Evolutionary conservation across 2,888 invertebrate genomes (phyloP).

Genomic region (Margaritifera margaritifera): DNA sequence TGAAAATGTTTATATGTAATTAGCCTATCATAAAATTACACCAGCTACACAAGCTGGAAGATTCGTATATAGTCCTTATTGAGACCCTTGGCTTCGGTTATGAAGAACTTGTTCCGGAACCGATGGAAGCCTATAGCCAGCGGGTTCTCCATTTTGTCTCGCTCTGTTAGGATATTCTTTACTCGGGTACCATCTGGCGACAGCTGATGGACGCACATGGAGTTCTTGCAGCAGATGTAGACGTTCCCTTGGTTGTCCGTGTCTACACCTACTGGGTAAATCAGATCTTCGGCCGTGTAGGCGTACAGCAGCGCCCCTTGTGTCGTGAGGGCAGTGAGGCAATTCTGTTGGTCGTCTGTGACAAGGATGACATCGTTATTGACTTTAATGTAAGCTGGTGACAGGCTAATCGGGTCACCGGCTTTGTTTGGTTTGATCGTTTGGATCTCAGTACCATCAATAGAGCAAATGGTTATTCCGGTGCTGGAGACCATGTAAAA

Average conservation of each 20-base stretch:
- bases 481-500: conserved; percentile 20
- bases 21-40: background rate
- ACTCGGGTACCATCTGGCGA: conserved; percentile 11
- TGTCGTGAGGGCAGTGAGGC: conserved; percentile 12
- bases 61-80: conserved; percentile 18
- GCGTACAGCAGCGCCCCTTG: conserved; percentile 16
- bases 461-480: conserved; percentile 24
- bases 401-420: conserved; percentile 11
- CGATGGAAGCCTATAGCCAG: conserved; percentile 15
- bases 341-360: conserved; percentile 16
- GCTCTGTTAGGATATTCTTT: conserved; percentile 10
- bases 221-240: conserved; percentile 23
- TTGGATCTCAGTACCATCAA: conserved; percentile 18
- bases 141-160: conserved; percentile 20
- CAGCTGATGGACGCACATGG: conserved; percentile 16
- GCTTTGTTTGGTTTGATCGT: conserved; percentile 21
- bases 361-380: conserved; percentile 14
- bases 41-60: conserved; percentile 23
- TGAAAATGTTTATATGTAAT: no score
- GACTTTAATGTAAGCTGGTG: conserved; percentile 23
- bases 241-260: conserved; percentile 20
- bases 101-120: conserved; percentile 21
- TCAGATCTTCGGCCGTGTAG: conserved; percentile 17
- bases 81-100: conserved; percentile 16
- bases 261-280: conserved; percentile 21